These are phyloP conservation scores for Drosophila borealis DNA, from an alignment of 2,888 invertebrate species.

Conservation along the genomic window DNA sequence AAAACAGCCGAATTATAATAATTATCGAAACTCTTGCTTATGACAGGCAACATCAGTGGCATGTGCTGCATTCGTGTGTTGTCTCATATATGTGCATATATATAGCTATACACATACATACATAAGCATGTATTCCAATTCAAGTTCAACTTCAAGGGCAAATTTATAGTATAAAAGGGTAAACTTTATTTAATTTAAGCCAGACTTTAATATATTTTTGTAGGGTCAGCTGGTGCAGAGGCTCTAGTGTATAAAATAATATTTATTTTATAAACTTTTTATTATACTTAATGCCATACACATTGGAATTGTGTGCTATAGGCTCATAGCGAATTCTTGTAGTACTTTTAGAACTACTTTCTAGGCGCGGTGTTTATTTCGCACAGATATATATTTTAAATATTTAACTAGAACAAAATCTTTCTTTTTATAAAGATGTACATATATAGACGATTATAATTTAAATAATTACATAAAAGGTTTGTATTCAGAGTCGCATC, in stretches of 20 bases:
- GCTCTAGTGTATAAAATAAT: background rate
- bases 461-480: too few species aligned
- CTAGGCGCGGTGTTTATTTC: too few species aligned
- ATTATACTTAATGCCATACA: too few species aligned
- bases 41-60: conserved; percentile 51
- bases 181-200: conserved; percentile 9
- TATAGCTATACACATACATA: background rate
- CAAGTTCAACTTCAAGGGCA: conserved; percentile 43
- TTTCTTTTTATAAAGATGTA: too few species aligned
- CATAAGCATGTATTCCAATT: conserved; percentile 15
- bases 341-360: too few species aligned
- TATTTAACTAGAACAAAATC: too few species aligned
- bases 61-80: conserved; percentile 47
- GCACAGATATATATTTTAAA: too few species aligned
- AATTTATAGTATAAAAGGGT: conserved; percentile 5
- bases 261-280: too few species aligned
- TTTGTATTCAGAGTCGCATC: too few species aligned
- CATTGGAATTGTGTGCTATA: too few species aligned
- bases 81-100: conserved; percentile 4
- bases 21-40: conserved; percentile 66
- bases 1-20: conserved; percentile 63
- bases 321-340: too few species aligned
- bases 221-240: background rate
- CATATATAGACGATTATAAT: too few species aligned
- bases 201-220: background rate